Percentiles rank a stretch among this genome's conserved stretches.
These are phyloP conservation scores for Leptopilina clavipes DNA, from an alignment of 1,140 invertebrate genomes.

Conservation along the genomic window DNA sequence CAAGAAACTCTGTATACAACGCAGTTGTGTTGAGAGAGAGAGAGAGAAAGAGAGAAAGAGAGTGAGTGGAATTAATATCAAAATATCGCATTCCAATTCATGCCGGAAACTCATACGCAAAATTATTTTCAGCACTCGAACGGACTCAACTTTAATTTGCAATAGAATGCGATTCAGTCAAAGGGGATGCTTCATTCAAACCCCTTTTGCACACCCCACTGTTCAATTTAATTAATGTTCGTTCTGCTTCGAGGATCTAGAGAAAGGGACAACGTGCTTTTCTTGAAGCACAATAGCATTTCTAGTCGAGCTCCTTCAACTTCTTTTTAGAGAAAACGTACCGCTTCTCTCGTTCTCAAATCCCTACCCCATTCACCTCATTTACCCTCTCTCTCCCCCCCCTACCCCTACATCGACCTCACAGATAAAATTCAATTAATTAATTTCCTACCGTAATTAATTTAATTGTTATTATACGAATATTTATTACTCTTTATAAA, in stretches of 20 bases:
- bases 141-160: slow-evolving; percentile 31
- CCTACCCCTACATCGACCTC: too few relatives aligned
- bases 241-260: slow-evolving; percentile 3
- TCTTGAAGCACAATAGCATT: slow-evolving; percentile 21
- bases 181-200: slow-evolving; percentile 31
- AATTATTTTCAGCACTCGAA: slow-evolving; percentile 28
- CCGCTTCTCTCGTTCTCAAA: background rate
- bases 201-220: background rate
- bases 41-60: background rate
- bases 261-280: slow-evolving; percentile 20
- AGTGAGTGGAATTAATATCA: slow-evolving; percentile 20
- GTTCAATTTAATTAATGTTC: slow-evolving; percentile 31
- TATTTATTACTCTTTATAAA: too few relatives aligned
- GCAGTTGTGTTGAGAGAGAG: background rate
- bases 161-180: slow-evolving; percentile 31
- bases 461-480: too few relatives aligned
- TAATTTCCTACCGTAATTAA: too few relatives aligned
- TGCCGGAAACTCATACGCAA: slow-evolving; percentile 22
- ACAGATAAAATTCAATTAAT: too few relatives aligned
- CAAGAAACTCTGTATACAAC: too few relatives aligned
- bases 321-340: slow-evolving; percentile 5
- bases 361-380: too few relatives aligned
- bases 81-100: slow-evolving; percentile 28
- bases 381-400: too few relatives aligned
- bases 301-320: background rate